Evolutionary conservation across 1,140 invertebrate species (phyloP).

Genomic region (Tenebrio molitor): DNA sequence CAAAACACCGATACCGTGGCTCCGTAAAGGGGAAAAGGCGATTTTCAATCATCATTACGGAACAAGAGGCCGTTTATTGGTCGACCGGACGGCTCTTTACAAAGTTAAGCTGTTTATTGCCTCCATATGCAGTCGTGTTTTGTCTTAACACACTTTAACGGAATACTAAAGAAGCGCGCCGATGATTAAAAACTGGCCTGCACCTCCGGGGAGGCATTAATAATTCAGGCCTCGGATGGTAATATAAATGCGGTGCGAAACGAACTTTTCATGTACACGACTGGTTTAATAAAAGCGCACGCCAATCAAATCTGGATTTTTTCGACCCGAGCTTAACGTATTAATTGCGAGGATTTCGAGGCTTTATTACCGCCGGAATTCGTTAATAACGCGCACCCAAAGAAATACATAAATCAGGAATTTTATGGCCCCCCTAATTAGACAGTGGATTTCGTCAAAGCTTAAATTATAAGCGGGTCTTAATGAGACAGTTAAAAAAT

Average conservation of each 20-base stretch:
- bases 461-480: neutral
- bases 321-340: neutral
- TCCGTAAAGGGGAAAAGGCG: slow-evolving; percentile 22
- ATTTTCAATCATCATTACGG: slow-evolving; percentile 35
- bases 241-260: slow-evolving; percentile 23
- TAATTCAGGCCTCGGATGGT: slow-evolving; percentile 15
- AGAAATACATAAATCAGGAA: neutral
- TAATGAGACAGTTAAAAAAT: slow-evolving; percentile 8
- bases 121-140: slow-evolving; percentile 21
- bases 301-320: slow-evolving; percentile 16
- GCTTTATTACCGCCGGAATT: no score
- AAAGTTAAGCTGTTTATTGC: slow-evolving; percentile 21
- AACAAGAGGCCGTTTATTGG: slow-evolving; percentile 24
- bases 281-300: slow-evolving; percentile 32
- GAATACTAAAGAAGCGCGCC: slow-evolving; percentile 33
- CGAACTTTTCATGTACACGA: slow-evolving; percentile 32
- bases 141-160: slow-evolving; percentile 31
- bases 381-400: no score
- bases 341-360: neutral
- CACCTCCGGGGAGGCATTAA: slow-evolving; percentile 38
- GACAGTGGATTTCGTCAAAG: neutral
- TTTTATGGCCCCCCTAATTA: slow-evolving; percentile 8
- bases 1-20: slow-evolving; percentile 6
- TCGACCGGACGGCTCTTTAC: slow-evolving; percentile 10
- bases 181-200: slow-evolving; percentile 34